These are phyloP conservation scores for Scaeva pyrastri DNA, from an alignment of 2,888 invertebrate genomes.

Conservation along the genomic window DNA sequence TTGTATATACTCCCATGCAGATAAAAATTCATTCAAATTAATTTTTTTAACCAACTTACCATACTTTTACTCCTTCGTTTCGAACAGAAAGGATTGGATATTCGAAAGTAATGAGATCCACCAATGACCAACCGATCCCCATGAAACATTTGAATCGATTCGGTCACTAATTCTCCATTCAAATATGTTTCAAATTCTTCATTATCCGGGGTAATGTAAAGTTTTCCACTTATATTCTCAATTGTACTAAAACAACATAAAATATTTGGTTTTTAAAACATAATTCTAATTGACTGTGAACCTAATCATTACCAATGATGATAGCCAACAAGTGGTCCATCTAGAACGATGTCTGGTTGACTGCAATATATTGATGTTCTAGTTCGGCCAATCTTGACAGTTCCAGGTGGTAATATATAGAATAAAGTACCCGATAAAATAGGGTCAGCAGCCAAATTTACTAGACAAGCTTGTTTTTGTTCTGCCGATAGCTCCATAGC, in stretches of 20 bases:
- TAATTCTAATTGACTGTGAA: conserved; percentile 1
- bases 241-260: conserved; percentile 82
- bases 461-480: conserved; percentile 85
- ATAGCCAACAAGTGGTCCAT: conserved; percentile 86
- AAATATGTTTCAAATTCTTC: conserved; percentile 85
- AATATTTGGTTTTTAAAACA: background rate
- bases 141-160: conserved; percentile 83
- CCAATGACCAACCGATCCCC: conserved; percentile 86
- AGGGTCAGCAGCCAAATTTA: conserved; percentile 88
- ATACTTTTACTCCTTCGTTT: conserved; percentile 79
- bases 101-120: conserved; percentile 86
- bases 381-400: conserved; percentile 81
- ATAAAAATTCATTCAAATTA: too few relatives aligned
- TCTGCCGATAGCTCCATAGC: conserved; percentile 84
- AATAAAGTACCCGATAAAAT: conserved; percentile 86
- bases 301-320: conserved; percentile 86
- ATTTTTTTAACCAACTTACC: conserved; percentile 65
- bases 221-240: conserved; percentile 84
- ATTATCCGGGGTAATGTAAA: conserved; percentile 84
- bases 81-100: conserved; percentile 84
- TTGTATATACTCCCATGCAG: too few relatives aligned
- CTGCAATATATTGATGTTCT: conserved; percentile 79
- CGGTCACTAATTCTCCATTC: conserved; percentile 85
- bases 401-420: conserved; percentile 82
- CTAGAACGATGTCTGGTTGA: conserved; percentile 86